phyloP scores from a whole-genome alignment of 2,888 invertebrate genomes.

The Xylophagus ater region DNA sequence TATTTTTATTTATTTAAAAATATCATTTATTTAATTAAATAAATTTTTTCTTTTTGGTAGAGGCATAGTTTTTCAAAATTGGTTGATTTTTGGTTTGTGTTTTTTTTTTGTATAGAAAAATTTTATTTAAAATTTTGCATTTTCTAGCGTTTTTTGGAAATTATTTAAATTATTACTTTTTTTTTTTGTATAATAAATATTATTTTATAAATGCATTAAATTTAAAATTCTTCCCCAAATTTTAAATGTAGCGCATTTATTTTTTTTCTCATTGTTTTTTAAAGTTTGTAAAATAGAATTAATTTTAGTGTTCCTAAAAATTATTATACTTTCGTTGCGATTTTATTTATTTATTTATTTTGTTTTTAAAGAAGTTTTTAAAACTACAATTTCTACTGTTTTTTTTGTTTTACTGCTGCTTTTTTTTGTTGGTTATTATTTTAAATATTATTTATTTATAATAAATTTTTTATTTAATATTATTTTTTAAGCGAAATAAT shows the following conservation, averaged over 20 bases:
- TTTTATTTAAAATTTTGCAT: neutral
- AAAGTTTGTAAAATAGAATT: neutral
- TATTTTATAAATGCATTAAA: slow-evolving; percentile 28
- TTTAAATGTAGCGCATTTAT: slow-evolving; percentile 33
- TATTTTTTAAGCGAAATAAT: no score
- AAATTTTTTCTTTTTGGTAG: neutral
- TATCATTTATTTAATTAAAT: neutral
- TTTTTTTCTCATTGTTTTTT: neutral
- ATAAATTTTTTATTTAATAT: neutral
- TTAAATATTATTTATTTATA: neutral
- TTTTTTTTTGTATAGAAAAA: neutral
- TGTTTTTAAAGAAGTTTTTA: slow-evolving; percentile 8
- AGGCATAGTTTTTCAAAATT: neutral
- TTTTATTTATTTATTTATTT: neutral
- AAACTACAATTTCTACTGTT: neutral
- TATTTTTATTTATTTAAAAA: neutral
- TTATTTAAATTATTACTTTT: slow-evolving; percentile 1
- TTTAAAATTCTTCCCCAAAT: slow-evolving; percentile 41
- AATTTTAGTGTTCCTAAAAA: neutral
- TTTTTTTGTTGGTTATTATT: neutral
- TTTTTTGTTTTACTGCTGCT: neutral
- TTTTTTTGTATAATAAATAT: slow-evolving; percentile 1
- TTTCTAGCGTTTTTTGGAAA: neutral
- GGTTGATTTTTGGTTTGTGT: slow-evolving; percentile 3
- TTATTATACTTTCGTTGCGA: no score